Percentiles rank a stretch among this genome's conserved stretches.
phyloP scores from a whole-genome alignment of 2,113 vertebrate genomes.

The Mesitornis unicolor region DNA sequence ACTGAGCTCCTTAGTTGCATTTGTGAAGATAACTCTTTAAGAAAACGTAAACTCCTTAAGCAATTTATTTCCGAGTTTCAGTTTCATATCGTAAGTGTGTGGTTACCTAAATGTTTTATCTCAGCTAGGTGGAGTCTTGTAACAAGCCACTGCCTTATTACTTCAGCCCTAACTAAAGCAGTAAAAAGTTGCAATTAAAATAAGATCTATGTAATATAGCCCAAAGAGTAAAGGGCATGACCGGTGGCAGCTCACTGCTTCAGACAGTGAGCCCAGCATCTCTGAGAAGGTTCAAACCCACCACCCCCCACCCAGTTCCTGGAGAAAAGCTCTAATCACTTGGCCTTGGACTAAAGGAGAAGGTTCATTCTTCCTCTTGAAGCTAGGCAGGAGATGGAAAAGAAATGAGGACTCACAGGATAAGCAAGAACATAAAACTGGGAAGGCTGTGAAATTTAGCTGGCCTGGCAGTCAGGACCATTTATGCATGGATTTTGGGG shows the following conservation, averaged over 20 bases:
- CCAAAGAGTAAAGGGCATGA: neutral
- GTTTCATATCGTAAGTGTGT: neutral
- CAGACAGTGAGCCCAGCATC: neutral
- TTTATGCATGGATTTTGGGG: fast-evolving
- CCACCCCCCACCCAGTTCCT: fast-evolving
- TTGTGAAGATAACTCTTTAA: neutral
- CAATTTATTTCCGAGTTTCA: neutral
- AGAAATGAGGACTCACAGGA: neutral
- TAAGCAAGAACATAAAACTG: neutral
- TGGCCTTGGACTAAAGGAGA: neutral
- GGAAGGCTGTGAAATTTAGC: neutral
- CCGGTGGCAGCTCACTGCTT: neutral
- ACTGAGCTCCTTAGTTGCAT: neutral
- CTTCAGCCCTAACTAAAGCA: neutral
- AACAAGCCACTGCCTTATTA: neutral
- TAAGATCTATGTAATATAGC: neutral
- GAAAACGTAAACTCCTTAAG: neutral
- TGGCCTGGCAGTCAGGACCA: neutral
- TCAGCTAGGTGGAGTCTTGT: neutral
- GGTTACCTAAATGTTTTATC: neutral
- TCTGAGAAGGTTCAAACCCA: neutral
- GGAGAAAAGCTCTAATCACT: neutral
- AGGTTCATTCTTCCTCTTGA: neutral
- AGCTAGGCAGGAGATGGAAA: neutral
- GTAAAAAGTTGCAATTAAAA: neutral